These are phyloP conservation scores for Mellivora capensis DNA, from an alignment of 2,113 vertebrate species.

Conservation along the genomic window DNA sequence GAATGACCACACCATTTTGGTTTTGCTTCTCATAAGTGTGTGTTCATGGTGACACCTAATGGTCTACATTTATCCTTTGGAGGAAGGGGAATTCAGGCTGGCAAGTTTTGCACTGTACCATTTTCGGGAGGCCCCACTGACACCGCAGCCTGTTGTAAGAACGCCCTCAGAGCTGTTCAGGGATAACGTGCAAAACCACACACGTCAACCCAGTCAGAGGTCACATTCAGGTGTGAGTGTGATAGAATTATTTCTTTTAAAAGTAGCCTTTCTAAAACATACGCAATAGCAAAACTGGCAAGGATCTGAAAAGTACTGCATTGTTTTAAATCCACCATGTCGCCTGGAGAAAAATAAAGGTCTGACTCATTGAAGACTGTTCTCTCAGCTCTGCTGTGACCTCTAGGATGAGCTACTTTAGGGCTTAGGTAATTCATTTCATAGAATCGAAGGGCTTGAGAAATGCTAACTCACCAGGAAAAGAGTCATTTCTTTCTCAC, in stretches of 20 bases:
- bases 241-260: not conserved
- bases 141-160: fast-evolving
- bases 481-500: not conserved
- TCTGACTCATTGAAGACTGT: not conserved
- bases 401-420: not conserved
- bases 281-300: not conserved
- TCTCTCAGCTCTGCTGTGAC: not conserved
- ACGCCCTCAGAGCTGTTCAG: fast-evolving
- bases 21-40: not conserved
- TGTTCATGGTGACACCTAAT: not conserved
- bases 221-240: not conserved
- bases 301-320: not conserved
- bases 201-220: not conserved
- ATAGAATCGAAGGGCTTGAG: not conserved
- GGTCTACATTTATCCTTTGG: not conserved
- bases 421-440: not conserved
- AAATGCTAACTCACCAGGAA: not conserved
- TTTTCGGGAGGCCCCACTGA: fast-evolving
- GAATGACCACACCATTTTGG: not conserved
- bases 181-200: fast-evolving
- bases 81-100: not conserved
- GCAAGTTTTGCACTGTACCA: not conserved
- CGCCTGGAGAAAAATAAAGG: not conserved
- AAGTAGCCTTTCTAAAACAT: not conserved
- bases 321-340: not conserved